Base-by-base conservation (phyloP, 2,113 vertebrate genomes). In the Menidia beryllina region DNA sequence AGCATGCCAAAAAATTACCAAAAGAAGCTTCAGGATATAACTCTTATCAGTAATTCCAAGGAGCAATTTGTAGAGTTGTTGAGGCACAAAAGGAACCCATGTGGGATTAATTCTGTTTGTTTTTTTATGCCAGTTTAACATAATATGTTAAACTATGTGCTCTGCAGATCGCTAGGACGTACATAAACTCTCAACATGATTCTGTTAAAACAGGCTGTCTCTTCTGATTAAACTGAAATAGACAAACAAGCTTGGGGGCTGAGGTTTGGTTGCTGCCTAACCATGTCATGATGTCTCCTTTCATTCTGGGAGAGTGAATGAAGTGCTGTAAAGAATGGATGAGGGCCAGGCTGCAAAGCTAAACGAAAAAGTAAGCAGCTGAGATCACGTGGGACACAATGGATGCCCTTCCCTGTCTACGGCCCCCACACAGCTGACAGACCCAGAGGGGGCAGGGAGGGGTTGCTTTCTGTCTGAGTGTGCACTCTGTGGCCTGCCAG, bases 321-420 rank as follows among this genome's bases (percentile, higher is more conserved):
- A 49, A 75, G 38, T 3, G 49, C 83, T 72, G 78, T 60, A 77
- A 74, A 90, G 57, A 72, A 65, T 52, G 69, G 55, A 56, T n/a
- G 63, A 25, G 58, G 54, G 75, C 67, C 64, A 65, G 51, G 34
- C 61, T 39, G 59, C 77, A 76, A 73, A 85, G 79, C 55, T 75
- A 82, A 68, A 77, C 72, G n/a, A n/a, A n/a, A n/a, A n/a, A n/a
- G n/a, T n/a, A 86, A 81, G 67, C 59, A 64, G 81, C 64, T 89
- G 75, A 90, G 72, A 86, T 88, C 85, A 78, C 54, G 77, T 75
- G 59, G 48, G 62, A 72, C 51, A 89, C 74, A 87, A 91, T 88
- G 57, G 86, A 61, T 1, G 41, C 23, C 70, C 67, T 56, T 54
- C 72, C 71, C 64, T 17, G 2, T 47, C 49, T 25, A 30, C 58